A percentile compares a stretch with the other conserved stretches of the same genome.
Conservation (phyloP, 1,140 invertebrate species). For the Galendromus occidentalis region DNA sequence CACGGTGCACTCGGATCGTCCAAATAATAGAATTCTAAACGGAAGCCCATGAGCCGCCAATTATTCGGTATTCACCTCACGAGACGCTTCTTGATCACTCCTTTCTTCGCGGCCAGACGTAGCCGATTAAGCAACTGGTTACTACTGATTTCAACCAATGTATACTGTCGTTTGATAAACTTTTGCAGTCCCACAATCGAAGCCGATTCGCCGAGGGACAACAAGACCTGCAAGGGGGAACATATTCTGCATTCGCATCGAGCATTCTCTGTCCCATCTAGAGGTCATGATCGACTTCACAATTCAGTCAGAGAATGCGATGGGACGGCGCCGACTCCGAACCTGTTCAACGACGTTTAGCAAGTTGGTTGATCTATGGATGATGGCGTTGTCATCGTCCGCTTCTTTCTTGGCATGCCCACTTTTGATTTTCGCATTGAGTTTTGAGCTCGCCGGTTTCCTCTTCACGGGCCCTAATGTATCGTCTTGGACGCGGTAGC, state of each 20-base stretch:
- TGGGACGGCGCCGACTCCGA: neutral
- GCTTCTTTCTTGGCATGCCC: neutral
- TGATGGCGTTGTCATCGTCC: neutral
- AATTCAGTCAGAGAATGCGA: neutral
- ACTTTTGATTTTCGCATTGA: too few species aligned
- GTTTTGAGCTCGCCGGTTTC: too few species aligned
- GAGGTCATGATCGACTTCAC: too few species aligned
- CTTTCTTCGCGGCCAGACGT: neutral
- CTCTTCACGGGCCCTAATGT: too few species aligned
- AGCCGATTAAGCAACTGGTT: neutral
- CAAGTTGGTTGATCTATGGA: neutral
- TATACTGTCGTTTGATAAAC: constrained; percentile 10
- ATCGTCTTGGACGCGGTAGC: neutral
- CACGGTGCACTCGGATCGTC: too few species aligned
- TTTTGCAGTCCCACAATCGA: neutral
- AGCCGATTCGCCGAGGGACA: neutral
- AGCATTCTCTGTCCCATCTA: too few species aligned
- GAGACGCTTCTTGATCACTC: neutral
- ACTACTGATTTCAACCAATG: neutral
- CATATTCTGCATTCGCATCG: neutral
- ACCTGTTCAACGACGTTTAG: constrained; percentile 6
- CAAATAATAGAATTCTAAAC: too few species aligned
- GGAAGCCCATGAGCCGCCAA: too few species aligned
- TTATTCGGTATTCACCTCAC: neutral
- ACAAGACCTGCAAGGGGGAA: neutral